These are phyloP conservation scores for Illadopsis cleaveri DNA, from an alignment of 2,113 vertebrate genomes.

Conservation along the genomic window DNA sequence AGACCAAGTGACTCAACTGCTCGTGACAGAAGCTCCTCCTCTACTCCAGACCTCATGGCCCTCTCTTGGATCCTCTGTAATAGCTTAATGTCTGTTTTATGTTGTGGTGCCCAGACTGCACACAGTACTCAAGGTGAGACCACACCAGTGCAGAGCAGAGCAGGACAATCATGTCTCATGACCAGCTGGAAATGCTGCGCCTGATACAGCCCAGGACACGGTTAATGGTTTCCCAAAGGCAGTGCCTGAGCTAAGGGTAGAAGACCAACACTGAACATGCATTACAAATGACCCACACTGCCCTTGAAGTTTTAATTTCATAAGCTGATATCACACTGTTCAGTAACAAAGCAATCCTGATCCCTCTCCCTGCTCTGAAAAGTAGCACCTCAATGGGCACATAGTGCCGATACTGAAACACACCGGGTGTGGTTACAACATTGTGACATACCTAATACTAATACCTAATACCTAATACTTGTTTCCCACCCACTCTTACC, in stretches of 20 bases:
- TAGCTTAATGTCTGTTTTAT: background rate
- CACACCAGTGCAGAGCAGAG: background rate
- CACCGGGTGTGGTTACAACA: too few species aligned
- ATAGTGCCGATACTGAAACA: background rate
- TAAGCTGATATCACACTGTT: background rate
- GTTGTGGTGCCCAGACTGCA: background rate
- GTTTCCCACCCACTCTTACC: background rate
- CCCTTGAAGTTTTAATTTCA: accelerated
- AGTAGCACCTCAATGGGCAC: background rate
- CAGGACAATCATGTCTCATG: background rate
- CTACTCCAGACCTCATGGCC: background rate
- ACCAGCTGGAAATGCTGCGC: background rate
- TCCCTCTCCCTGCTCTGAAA: background rate
- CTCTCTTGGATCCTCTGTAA: background rate
- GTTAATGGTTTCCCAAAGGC: background rate
- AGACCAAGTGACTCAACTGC: background rate
- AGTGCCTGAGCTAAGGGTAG: background rate
- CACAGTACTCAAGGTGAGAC: background rate
- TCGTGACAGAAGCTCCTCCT: background rate
- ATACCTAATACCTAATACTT: background rate
- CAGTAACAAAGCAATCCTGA: background rate
- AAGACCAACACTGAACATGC: background rate
- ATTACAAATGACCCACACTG: background rate
- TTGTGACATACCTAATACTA: background rate
- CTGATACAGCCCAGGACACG: background rate